Evolutionary conservation across 2,113 vertebrate genomes (phyloP), one percentile per base, ranked within the genome.

Genomic region (Bos indicus): DNA sequence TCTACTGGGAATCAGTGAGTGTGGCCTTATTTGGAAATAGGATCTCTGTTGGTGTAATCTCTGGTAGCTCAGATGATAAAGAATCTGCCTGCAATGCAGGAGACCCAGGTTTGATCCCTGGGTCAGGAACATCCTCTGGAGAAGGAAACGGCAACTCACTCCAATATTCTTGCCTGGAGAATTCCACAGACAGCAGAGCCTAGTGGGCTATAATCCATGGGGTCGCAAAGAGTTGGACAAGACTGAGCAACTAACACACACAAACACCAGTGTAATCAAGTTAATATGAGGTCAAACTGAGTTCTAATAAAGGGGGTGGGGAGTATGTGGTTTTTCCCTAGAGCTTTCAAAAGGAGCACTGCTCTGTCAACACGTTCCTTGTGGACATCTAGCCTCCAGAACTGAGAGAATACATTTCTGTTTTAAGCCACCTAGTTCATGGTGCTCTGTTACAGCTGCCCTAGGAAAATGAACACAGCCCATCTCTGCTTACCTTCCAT

Each of bases 1-100:
- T 74, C 33, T 40, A 94, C 15, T 15, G 57, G 14, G 6, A 16
- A 33, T 40, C 28, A 86, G 48, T 25, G 85, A 67, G 56, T 28
- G 19, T 62, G 52, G 56, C 19, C 36, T 91, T 64, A 28, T 51
- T 96, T 96, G 85, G 59, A 92, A 95, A 87, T 13, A 62, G 2
- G 16, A 9, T 92, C 67, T 54, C 92, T 64, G n/a, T 30, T 33
- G n/a, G 43, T 36, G 1, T 33, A 28, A 85, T n/a, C 25, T 40
- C 36, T 40, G n/a, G n/a, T 71, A 23, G n/a, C 67, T 71, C 67
- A 71, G 0, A 71, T 40, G 67, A 71, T 71, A 23, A 71, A 40
- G 67, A 71, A 23, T 40, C 67, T 71, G 19, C 5, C 67, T 71
- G 67, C n/a, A 71, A 21, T 71, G 19, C n/a, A 71, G n/a, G n/a